Base-by-base conservation (phyloP, 2,797 vertebrate species). In the Microctenopoma lineatum region DNA sequence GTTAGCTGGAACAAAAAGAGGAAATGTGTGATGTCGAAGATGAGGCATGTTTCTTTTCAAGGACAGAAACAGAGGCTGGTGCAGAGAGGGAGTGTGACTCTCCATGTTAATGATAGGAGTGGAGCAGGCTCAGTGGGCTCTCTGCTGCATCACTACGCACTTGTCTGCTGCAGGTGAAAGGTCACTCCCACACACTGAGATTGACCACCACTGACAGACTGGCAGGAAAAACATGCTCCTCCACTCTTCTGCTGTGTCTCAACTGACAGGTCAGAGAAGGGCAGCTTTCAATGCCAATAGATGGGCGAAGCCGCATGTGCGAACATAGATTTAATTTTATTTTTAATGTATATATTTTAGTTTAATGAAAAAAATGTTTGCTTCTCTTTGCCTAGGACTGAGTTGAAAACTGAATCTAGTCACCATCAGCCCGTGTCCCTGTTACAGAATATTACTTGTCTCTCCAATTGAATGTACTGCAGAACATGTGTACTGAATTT, bases 91-190 rank as follows among this genome's bases (percentile, higher is more conserved):
- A 87, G 82, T 75, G 70, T 91, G 85, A 85, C 86, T 89, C 75
- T 86, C 85, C 90, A 91, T 93, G 88, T 89, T 92, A 92, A 93
- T 92, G 86, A 86, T 56, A 60, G 61, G 74, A 90, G 87, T 85
- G 89, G 83, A 80, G 87, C 81, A 84, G 75, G 73, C 83, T 88
- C 81, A 60, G 88, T 65, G 47, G 81, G 81, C 76, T 85, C 76
- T 53, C 72, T 48, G 70, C 81, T 82, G 87, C 87, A 82, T 72
- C 21, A 47, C 83, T 73, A 74, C 53, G 26, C 48, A 51, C 73
- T 75, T 73, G 82, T 92, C 89, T 89, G 83, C 83, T 70, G 82
- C 70, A 38, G 85, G 88, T 88, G 83, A 89, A 83, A 86, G 89
- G 88, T 72, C 71, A 3, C 84, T 81, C 84, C 78, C 86, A 87